Percentiles rank a stretch among this genome's conserved stretches.
Conservation (phyloP, 2,888 invertebrate genomes). For the Ophioninae sp. region DNA sequence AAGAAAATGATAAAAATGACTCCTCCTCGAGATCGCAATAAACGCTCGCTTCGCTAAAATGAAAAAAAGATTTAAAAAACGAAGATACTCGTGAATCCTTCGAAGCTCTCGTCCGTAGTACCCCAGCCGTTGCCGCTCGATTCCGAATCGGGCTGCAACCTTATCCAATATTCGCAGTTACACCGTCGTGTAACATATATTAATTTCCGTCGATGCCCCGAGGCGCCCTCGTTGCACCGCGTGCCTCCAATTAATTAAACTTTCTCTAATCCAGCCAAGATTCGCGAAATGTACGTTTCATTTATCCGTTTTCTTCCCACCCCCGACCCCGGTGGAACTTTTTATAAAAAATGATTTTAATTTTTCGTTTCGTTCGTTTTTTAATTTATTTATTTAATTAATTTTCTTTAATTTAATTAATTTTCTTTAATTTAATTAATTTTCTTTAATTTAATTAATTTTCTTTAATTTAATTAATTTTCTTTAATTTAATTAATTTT, state of each 20-base stretch:
- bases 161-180: slow-evolving; percentile 8
- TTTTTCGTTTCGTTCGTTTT: background rate
- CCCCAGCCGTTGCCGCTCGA: slow-evolving; percentile 24
- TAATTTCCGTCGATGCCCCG: slow-evolving; percentile 37
- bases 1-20: too few relatives aligned
- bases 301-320: too few relatives aligned
- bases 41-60: background rate
- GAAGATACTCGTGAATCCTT: background rate
- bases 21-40: too few relatives aligned
- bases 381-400: too few relatives aligned
- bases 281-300: slow-evolving; percentile 11
- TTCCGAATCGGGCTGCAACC: slow-evolving; percentile 6
- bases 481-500: too few relatives aligned
- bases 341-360: background rate
- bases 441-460: too few relatives aligned
- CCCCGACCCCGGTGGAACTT: background rate
- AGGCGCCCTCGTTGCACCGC: background rate
- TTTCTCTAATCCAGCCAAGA: slow-evolving; percentile 26
- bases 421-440: too few relatives aligned
- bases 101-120: background rate
- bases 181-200: slow-evolving; percentile 28
- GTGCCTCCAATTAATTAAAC: slow-evolving; percentile 50
- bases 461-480: too few relatives aligned
- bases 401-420: too few relatives aligned
- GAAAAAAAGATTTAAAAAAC: background rate